Evolutionary conservation across 2,113 vertebrate genomes (phyloP).

Genomic region (Chascanopsetta lugubris): DNA sequence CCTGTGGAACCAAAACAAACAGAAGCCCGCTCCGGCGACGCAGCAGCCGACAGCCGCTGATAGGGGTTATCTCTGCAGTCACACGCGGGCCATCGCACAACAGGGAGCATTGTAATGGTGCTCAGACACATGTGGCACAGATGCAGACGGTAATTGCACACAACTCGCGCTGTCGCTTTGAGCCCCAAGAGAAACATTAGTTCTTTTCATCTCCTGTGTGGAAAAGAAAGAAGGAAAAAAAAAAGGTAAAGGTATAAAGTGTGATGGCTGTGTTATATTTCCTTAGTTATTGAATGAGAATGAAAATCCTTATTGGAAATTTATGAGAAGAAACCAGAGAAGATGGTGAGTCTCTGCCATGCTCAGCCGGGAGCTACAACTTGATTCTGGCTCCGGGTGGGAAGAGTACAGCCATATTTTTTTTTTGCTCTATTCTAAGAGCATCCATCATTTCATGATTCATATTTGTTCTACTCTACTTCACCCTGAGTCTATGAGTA

Average conservation of each 20-base stretch:
- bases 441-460: too few relatives aligned
- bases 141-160: not conserved
- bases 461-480: too few relatives aligned
- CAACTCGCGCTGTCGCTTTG: not conserved
- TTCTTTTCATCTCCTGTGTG: not conserved
- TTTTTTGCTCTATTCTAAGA: too few relatives aligned
- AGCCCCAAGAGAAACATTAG: not conserved
- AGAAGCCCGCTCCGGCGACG: conserved; percentile 42
- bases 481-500: too few relatives aligned
- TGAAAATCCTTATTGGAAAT: not conserved
- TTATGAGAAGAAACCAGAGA: too few relatives aligned
- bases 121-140: conserved; percentile 1
- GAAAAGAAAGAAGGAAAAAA: too few relatives aligned
- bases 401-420: too few relatives aligned
- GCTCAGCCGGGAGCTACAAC: too few relatives aligned
- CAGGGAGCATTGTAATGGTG: conserved; percentile 15
- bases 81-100: conserved; percentile 49
- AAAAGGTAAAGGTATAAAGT: too few relatives aligned
- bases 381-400: too few relatives aligned
- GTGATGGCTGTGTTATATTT: not conserved
- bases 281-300: too few relatives aligned
- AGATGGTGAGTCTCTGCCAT: too few relatives aligned
- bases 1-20: conserved; percentile 70
- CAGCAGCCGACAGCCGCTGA: conserved; percentile 54
- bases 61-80: conserved; percentile 63